Base-by-base conservation (phyloP, 2,113 vertebrate genomes). In the Chloropsis cyanopogon region DNA sequence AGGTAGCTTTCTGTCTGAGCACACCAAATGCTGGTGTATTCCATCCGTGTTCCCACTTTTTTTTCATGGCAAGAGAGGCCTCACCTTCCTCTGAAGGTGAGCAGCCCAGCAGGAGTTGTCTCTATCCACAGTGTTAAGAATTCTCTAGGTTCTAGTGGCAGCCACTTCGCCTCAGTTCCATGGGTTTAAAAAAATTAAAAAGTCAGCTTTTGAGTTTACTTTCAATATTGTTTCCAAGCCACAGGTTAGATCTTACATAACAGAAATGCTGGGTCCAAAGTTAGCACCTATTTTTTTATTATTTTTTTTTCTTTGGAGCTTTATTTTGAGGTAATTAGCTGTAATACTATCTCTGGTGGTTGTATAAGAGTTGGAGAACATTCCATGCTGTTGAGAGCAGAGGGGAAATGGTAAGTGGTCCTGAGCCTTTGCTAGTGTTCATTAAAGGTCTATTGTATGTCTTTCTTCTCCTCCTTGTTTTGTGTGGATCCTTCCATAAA, bases 401-500 rank as follows among this genome's bases (percentile, higher is more conserved):
- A 37, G 50, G 29, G 20, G 8, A 10, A 52, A 7, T n/a, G 35
- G 44, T 31, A 12, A 29, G 37, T 70, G n/a, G 35, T 44, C 65
- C 25, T 24, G 57, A 64, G 56, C 57, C 22, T 76, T 66, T 54
- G 53, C 33, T 52, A 7, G 28, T 26, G 3, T n/a, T 82, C 33
- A 2, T 25, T 31, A 8, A 28, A 76, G 70, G n/a, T 26, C 65
- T 57, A 35, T 33, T 42, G 16, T 11, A 12, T 69, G 49, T 25
- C 33, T 77, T 69, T 28, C 50, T 68, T 50, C 41, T 73, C 11
- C 29, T 21, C 15, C 72, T 50, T 35, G 56, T 39, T 57, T 12
- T 16, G 6, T 49, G 14, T 47, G 41, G 65, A 46, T 82, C 70
- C 54, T 87, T 84, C 96, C 97, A 93, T 98, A 98, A 98, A 97